A percentile compares a stretch with the other conserved stretches of the same genome.
phyloP scores from a whole-genome alignment of 2,888 invertebrate genomes.

The Perizoma flavofasciatum region DNA sequence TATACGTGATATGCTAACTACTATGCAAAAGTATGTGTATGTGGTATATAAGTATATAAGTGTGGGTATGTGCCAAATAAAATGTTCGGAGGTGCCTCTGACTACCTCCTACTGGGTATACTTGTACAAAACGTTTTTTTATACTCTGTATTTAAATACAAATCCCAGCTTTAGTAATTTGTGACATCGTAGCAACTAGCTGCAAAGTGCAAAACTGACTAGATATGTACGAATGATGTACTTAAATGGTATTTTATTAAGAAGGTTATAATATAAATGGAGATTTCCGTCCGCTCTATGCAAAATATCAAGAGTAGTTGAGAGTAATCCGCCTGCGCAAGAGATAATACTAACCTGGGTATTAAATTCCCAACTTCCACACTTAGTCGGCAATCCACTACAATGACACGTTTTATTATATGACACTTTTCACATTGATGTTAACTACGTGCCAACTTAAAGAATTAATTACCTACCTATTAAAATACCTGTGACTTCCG shows the following conservation, averaged over 20 bases:
- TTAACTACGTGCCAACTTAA: constrained; percentile 71
- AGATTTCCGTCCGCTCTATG: constrained; percentile 23
- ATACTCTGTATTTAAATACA: too few species aligned
- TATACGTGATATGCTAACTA: too few species aligned
- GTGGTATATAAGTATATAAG: too few species aligned
- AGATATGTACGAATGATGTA: too few species aligned
- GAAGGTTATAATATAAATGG: constrained; percentile 18
- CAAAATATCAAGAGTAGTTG: constrained; percentile 27
- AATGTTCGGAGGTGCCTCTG: too few species aligned
- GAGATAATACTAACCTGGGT: constrained; percentile 54
- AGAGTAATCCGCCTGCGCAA: constrained; percentile 52
- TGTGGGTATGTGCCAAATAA: too few species aligned
- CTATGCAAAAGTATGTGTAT: too few species aligned
- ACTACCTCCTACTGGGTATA: too few species aligned
- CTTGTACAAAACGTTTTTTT: too few species aligned
- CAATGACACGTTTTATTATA: constrained; percentile 72
- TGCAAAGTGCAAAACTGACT: too few species aligned
- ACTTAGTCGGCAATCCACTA: constrained; percentile 40
- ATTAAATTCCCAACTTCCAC: constrained; percentile 47
- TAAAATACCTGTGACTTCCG: constrained; percentile 71
- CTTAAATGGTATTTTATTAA: constrained; percentile 1
- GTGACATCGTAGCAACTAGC: too few species aligned
- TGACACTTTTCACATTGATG: constrained; percentile 64
- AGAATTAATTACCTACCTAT: constrained; percentile 68
- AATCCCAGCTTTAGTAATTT: too few species aligned